These are phyloP conservation scores for Hemiscyllium ocellatum DNA, from an alignment of 2,113 vertebrate species.

Conservation along the genomic window DNA sequence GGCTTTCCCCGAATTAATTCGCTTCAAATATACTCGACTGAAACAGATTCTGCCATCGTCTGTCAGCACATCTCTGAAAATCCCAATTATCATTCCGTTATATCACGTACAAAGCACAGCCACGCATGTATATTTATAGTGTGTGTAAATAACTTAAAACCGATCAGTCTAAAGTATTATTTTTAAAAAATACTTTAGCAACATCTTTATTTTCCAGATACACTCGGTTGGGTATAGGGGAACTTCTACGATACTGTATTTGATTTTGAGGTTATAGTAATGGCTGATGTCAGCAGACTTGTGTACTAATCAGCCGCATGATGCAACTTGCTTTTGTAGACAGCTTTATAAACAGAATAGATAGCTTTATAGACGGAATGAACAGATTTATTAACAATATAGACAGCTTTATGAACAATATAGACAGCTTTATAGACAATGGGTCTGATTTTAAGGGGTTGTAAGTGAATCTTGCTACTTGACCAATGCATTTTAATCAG, in stretches of 20 bases:
- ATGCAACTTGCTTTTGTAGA: not conserved
- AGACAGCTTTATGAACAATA: not conserved
- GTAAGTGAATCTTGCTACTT: not conserved
- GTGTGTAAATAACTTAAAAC: not conserved
- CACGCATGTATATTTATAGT: not conserved
- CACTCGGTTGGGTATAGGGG: not conserved
- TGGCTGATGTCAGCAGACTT: not conserved
- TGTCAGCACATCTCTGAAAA: not conserved
- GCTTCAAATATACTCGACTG: not conserved
- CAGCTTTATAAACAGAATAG: not conserved
- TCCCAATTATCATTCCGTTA: not conserved
- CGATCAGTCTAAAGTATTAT: not conserved
- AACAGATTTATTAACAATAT: no score
- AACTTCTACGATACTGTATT: not conserved
- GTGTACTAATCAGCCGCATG: not conserved
- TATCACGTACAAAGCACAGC: not conserved
- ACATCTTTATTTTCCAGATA: not conserved
- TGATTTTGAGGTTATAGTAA: not conserved
- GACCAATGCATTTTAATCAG: not conserved
- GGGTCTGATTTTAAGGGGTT: not conserved
- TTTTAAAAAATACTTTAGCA: not conserved
- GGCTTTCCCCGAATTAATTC: no score
- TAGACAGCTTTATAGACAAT: not conserved
- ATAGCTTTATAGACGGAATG: not conserved
- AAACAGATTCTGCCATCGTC: not conserved